These are phyloP conservation scores for Acromyrmex heyeri DNA, from an alignment of 1,140 invertebrate genomes.

Conservation along the genomic window DNA sequence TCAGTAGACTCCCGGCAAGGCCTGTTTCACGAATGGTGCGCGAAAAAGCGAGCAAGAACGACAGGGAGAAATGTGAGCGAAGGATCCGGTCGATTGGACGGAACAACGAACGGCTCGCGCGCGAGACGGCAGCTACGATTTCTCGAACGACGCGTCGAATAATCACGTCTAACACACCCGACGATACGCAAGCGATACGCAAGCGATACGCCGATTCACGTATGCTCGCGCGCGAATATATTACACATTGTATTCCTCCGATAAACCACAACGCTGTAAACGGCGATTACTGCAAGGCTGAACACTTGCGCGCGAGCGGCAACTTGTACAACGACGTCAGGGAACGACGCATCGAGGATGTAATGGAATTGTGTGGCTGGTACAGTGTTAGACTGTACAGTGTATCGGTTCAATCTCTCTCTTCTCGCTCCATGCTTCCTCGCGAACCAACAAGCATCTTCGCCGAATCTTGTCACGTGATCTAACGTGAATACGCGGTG, in stretches of 20 bases:
- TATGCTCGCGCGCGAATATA: constrained; percentile 56
- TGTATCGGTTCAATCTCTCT: constrained; percentile 62
- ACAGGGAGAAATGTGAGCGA: constrained; percentile 27
- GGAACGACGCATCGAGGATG: constrained; percentile 54
- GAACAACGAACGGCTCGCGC: constrained; percentile 41
- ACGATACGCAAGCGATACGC: constrained; percentile 51
- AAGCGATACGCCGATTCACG: constrained; percentile 45
- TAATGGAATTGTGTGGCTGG: constrained; percentile 60
- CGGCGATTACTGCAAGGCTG: constrained; percentile 62
- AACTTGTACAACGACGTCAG: constrained; percentile 53
- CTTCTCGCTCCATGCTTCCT: not conserved
- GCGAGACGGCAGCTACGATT: constrained; percentile 39
- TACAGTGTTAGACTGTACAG: constrained; percentile 23
- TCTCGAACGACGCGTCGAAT: constrained; percentile 71
- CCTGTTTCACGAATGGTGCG: constrained; percentile 55
- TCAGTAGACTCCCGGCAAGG: constrained; percentile 61
- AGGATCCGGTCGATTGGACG: constrained; percentile 14
- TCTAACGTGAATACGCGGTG: constrained; percentile 45
- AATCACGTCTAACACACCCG: constrained; percentile 79
- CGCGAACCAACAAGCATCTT: not conserved
- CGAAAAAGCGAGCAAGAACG: constrained; percentile 48
- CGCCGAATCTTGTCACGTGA: constrained; percentile 45
- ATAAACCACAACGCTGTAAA: constrained; percentile 63
- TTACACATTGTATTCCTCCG: constrained; percentile 72
- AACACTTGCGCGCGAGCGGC: constrained; percentile 3